Conservation (phyloP, 2,797 vertebrate species). For the Anniella stebbinsi region DNA sequence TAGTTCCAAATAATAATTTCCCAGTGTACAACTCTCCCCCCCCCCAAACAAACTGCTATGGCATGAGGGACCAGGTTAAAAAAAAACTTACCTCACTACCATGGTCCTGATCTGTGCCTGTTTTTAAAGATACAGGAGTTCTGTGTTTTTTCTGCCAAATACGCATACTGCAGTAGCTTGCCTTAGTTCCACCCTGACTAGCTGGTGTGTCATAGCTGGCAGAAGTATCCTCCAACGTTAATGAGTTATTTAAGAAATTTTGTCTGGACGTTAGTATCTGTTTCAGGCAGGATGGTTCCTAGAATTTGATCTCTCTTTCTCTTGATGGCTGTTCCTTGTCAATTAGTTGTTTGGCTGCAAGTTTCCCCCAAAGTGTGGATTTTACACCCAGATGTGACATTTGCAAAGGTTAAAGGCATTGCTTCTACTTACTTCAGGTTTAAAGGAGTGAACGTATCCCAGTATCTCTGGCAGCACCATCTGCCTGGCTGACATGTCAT, state of each 20-base stretch:
- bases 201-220: neutral
- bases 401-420: neutral
- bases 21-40: too few species aligned
- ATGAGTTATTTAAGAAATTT: neutral
- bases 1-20: too few species aligned
- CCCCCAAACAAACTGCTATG: too few species aligned
- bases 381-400: neutral
- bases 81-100: neutral
- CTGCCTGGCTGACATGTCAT: neutral
- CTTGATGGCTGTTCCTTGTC: neutral
- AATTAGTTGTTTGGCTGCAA: neutral
- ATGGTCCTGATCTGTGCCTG: neutral
- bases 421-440: neutral
- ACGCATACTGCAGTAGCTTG: neutral
- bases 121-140: too few species aligned
- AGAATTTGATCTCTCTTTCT: neutral
- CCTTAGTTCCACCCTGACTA: neutral
- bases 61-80: neutral
- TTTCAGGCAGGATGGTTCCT: neutral
- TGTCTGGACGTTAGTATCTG: neutral
- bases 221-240: neutral
- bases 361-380: neutral
- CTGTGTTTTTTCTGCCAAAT: neutral
- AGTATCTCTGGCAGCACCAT: neutral
- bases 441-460: neutral